phyloP scores from a whole-genome alignment of 1,140 invertebrate genomes.

The Eueides isabella region DNA sequence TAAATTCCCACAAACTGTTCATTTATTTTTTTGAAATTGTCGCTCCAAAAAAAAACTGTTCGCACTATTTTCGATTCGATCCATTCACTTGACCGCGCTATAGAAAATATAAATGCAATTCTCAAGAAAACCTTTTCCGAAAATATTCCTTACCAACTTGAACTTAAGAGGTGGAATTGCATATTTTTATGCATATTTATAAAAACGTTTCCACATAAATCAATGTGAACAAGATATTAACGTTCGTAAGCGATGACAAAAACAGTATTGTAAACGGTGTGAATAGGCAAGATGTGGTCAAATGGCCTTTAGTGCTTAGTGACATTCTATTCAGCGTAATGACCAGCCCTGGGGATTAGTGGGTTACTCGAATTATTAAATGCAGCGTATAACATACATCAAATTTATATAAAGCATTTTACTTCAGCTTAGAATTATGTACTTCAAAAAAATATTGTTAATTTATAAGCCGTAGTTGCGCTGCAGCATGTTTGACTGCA shows the following conservation, averaged over 20 bases:
- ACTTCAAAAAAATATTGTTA: too few relatives aligned
- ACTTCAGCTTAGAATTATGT: neutral
- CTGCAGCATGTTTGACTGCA: too few relatives aligned
- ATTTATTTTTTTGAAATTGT: constrained; percentile 63
- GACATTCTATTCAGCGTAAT: constrained; percentile 55
- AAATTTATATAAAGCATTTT: neutral
- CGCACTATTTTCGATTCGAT: constrained; percentile 53
- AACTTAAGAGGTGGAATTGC: neutral
- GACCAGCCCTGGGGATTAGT: constrained; percentile 47
- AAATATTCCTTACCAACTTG: neutral
- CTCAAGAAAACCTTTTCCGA: neutral
- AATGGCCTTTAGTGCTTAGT: constrained; percentile 54
- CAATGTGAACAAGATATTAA: constrained; percentile 75
- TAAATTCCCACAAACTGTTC: constrained; percentile 73
- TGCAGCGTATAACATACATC: neutral
- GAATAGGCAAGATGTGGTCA: constrained; percentile 59
- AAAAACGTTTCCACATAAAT: constrained; percentile 66
- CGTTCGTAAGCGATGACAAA: constrained; percentile 59
- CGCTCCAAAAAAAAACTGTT: constrained; percentile 59
- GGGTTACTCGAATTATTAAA: constrained; percentile 32
- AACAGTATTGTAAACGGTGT: constrained; percentile 61
- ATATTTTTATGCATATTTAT: constrained; percentile 24
- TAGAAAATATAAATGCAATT: constrained; percentile 22
- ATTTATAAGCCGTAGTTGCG: too few relatives aligned
- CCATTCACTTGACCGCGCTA: constrained; percentile 40